Percentiles rank a stretch among this genome's conserved stretches.
Conservation (phyloP, 1,140 invertebrate species). For the Drosophila orosa region DNA sequence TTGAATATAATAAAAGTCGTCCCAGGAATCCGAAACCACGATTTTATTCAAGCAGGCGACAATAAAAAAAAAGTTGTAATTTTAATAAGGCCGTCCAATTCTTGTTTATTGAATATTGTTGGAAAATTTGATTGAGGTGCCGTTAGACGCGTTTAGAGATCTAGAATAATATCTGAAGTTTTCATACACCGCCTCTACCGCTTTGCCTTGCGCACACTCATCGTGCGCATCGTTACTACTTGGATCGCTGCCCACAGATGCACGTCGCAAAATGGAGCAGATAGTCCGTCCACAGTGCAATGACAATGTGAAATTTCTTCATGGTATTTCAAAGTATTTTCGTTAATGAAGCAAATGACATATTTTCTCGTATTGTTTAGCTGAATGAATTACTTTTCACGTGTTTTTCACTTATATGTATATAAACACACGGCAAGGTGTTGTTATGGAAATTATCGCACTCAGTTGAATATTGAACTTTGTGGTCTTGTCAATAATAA, state of each 20-base stretch:
- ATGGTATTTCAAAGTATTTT: neutral
- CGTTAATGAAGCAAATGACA: neutral
- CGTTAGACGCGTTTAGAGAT: no score
- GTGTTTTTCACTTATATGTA: neutral
- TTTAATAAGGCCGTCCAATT: no score
- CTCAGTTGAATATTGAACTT: constrained; percentile 3
- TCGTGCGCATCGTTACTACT: neutral
- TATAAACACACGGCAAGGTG: neutral
- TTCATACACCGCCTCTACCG: no score
- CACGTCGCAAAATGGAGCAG: neutral
- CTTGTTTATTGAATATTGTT: no score
- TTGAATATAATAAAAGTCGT: no score
- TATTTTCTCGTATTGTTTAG: neutral
- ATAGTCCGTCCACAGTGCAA: neutral
- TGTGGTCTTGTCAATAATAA: constrained; percentile 9
- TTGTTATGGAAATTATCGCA: neutral
- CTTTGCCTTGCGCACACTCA: neutral
- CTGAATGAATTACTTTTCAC: neutral
- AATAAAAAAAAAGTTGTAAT: no score
- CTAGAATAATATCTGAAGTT: no score
- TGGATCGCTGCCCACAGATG: neutral
- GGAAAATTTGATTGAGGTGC: no score
- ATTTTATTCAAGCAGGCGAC: no score
- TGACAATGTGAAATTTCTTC: neutral
- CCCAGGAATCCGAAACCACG: no score